Evolutionary conservation across 2,113 vertebrate genomes (phyloP), one percentile per base, ranked within the genome.

Genomic region (Telmatochromis bifrenatus): DNA sequence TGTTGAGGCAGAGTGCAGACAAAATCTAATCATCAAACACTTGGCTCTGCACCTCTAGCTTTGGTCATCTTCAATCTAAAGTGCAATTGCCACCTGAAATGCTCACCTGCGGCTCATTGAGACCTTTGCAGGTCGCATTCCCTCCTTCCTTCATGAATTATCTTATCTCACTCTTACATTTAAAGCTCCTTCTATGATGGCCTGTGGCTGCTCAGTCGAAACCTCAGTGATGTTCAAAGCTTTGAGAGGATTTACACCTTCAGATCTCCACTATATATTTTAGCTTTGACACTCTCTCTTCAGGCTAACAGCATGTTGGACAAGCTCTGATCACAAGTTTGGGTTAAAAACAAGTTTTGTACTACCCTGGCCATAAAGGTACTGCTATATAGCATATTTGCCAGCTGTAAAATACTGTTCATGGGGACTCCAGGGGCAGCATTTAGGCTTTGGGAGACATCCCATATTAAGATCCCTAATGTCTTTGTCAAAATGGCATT

Each of bases 11-110:
- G 47, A 80, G 47, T 83, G 47, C 54, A 80, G 79, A 33, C 15
- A n/a, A 58, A 86, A 83, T 87, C 54, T 6, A 70, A 88, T 86
- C 82, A 83, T 68, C 84, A 49, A 35, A 77, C 79, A 33, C 39
- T 73, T 54, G 28, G 39, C 6, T 15, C 28, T 28, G 49, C 33
- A 47, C 65, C 49, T 65, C 21, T 2, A 82, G 77, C 82, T 80
- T 82, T 31, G 58, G 21, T 53, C 73, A 81, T 84, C 85, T 86
- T 83, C 81, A 81, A 60, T 79, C 85, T 82, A 35, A 88, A 90
- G 84, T 84, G 28, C 21, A 82, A 23, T 58, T 58, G 31, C n/a
- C 65, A 26, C 82, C 75, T 90, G 56, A 88, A 82, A 88, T 51
- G 55, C 49, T 68, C 60, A 90, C 88, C 88, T 55, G 42, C 19